Conservation (phyloP, 30 jellyfish, hydroid and myxozoan species). For the Aurelia aurita region DNA sequence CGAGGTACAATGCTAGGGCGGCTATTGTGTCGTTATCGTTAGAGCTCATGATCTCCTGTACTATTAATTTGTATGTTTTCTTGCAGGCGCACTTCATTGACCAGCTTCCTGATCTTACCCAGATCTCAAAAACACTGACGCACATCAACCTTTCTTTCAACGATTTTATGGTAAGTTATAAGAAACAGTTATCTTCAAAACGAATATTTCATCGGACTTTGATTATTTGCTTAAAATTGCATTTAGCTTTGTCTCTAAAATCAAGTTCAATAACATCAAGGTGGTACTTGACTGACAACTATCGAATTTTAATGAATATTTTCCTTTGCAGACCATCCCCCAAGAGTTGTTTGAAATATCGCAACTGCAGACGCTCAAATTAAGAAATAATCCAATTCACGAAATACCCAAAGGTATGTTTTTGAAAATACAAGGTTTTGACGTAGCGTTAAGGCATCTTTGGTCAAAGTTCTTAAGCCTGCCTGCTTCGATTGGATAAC, state of each 20-base stretch:
- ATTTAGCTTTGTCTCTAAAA: no score
- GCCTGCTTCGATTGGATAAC: no score
- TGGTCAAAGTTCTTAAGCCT: no score
- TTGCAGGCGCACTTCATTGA: constrained; percentile 63
- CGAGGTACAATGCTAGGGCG: no score
- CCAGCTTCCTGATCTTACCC: constrained; percentile 49
- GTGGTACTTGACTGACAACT: background rate
- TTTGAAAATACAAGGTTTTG: no score
- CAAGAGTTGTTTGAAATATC: constrained; percentile 45
- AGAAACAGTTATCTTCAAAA: no score
- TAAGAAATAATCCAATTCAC: constrained; percentile 69
- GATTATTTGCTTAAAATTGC: no score
- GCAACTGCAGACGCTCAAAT: constrained; percentile 52
- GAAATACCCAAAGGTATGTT: constrained; percentile 58
- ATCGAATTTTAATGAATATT: background rate
- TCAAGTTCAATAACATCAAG: no score
- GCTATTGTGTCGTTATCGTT: no score
- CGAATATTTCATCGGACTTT: no score
- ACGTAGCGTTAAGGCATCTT: no score
- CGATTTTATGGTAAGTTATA: constrained; percentile 44
- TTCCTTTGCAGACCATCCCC: constrained; percentile 49
- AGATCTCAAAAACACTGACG: constrained; percentile 11
- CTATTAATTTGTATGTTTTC: background rate
- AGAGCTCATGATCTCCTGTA: no score
- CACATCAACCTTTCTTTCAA: constrained; percentile 64